Base-by-base conservation (phyloP, 92 coral and sea anemone species). In the Pocillopora meandrina region DNA sequence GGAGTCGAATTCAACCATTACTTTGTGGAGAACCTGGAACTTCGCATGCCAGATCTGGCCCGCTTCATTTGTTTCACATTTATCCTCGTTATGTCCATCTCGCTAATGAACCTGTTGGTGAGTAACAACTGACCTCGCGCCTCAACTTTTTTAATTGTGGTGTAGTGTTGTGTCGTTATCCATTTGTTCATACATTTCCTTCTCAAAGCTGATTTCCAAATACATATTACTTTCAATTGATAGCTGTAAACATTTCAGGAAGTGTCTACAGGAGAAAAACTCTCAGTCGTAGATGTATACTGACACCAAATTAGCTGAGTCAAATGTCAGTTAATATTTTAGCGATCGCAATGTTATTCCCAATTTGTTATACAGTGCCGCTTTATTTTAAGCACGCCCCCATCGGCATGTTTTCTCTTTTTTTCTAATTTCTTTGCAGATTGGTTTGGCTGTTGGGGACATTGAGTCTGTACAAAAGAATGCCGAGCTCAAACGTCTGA, bases 371-470 rank as follows among this genome's bases (percentile, higher is more conserved):
- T 42, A 3, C 7, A 42, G 33, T 1, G 36, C 49, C 23, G 56
- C 49, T 26, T 49, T 62, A 19, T 61, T 56, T 11, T 21, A 10
- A 12, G 10, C 63, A 10, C 63, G n/a, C 12, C 56, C 8, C 18
- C 19, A 11, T n/a, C 6, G 23, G 0, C 10, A 15, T 55, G 57
- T 9, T 73, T 42, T 1, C 14, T 2, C 35, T n/a, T 56, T 34
- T 47, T 75, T 18, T 17, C 9, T 6, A 15, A 64, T 31, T 47
- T 78, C 15, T 71, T 57, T 75, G 52, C 64, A 97, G 99, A 97
- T 97, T 76, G 99, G 99, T 77, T 90, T 97, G 81, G 99, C 99
- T 18, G 99, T 97, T 18, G 99, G 99, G 63, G 99, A 97, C 77
- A 97, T 97, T 75, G 99, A 92, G 56, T 78, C 99, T 12, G 93